Conservation (phyloP, 2,888 invertebrate genomes). For the Amiota minor region DNA sequence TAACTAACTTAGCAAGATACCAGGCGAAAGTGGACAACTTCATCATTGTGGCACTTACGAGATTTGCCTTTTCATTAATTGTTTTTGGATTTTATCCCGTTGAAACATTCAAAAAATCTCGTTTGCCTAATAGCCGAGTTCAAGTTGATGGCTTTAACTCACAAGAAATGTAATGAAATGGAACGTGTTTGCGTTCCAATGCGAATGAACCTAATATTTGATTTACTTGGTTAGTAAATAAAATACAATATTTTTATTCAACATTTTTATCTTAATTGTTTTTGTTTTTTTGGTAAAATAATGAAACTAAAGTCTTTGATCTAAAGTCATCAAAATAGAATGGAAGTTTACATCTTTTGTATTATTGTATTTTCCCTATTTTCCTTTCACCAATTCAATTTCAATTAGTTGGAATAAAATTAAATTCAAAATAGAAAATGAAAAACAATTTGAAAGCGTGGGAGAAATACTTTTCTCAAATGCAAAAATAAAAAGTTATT, state of each 20-base stretch:
- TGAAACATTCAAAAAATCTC: conserved; percentile 53
- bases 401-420: conserved; percentile 65
- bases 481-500: background rate
- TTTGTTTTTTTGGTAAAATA: background rate
- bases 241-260: too few species aligned
- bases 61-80: background rate
- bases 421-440: conserved; percentile 52
- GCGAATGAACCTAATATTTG: conserved; percentile 31
- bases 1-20: too few species aligned
- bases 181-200: conserved; percentile 43
- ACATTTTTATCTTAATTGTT: too few species aligned
- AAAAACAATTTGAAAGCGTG: conserved; percentile 60
- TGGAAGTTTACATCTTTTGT: too few species aligned
- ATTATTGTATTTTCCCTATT: background rate
- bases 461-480: conserved; percentile 44
- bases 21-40: too few species aligned
- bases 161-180: too few species aligned
- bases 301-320: background rate
- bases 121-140: conserved; percentile 71
- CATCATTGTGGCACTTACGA: too few species aligned
- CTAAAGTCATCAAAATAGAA: background rate
- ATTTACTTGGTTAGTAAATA: too few species aligned
- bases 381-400: conserved; percentile 66
- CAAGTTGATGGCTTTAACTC: conserved; percentile 53
- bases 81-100: too few species aligned